Base-by-base conservation (phyloP, 2,113 vertebrate species). In the Thalassoma bifasciatum region DNA sequence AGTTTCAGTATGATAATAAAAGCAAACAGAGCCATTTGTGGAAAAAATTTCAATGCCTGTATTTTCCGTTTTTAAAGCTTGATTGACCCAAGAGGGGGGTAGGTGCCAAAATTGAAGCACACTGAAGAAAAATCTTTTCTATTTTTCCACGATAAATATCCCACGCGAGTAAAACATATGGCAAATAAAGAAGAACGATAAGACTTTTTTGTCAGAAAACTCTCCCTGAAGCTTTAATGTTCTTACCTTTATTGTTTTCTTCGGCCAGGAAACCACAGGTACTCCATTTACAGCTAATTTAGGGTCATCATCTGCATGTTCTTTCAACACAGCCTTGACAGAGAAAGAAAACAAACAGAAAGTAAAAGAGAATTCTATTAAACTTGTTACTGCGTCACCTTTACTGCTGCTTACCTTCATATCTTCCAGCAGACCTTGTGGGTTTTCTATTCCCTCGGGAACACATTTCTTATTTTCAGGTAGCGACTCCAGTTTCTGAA, bases 401-500 rank as follows among this genome's bases (percentile, higher is more conserved):
- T 16, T 10, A 54, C 21, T 11, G 10, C 42, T 8, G 21, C 93
- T 52, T 83, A 99, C 98, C 96, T 98, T 98, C 87, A 99, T 94
- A 49, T 98, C 95, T 66, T 98, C 96, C 66, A 99, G 93, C 69
- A 99, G 95, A 5, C 94, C 95, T 76, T 96, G 95, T 0, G 97
- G 95, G 81, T 97, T 96, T 64, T 96, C 95, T 0, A 99, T 96
- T 75, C 95, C 96, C 82, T 95, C 94, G 0, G 98, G 98, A 64
- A 98, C 94, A 73, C 97, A 96, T 80, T 95, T 97, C 90, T 97
- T 99, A 81, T 95, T 96, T 81, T 98, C 97, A 0, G 97, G 97
- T 38, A 99, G 96, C 7, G 95, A 96, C 85, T 99, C 97, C 37
- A 99, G 95, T 76, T 98, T 98, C 88, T 98, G 96, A 34, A 99